phyloP scores from a whole-genome alignment of 1,140 invertebrate genomes.

The Bicyclus anynana region DNA sequence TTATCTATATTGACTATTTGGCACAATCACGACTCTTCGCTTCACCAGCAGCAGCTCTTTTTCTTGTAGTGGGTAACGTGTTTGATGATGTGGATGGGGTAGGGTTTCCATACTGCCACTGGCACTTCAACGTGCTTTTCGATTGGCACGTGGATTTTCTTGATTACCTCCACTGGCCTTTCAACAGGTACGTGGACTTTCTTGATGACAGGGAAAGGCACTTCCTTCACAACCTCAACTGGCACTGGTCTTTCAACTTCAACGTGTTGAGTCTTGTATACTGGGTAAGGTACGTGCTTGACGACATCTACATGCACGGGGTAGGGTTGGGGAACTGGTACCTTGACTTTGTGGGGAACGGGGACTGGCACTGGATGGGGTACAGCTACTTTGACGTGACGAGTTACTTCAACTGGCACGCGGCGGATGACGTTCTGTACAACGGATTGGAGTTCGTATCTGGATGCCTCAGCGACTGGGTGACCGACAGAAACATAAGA shows the following conservation, averaged over 20 bases:
- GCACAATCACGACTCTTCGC: conserved; percentile 45
- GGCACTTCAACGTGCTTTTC: conserved; percentile 68
- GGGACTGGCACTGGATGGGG: conserved; percentile 58
- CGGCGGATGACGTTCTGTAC: conserved; percentile 63
- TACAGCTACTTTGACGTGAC: conserved; percentile 61
- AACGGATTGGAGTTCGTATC: conserved; percentile 65
- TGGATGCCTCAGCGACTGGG: conserved; percentile 35
- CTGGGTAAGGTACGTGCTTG: conserved; percentile 65
- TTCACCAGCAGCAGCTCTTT: conserved; percentile 68
- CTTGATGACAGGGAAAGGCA: conserved; percentile 62
- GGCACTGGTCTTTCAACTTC: conserved; percentile 70
- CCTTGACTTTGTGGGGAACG: conserved; percentile 62
- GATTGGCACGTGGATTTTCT: conserved; percentile 64
- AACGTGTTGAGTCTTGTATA: conserved; percentile 64
- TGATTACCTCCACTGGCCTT: conserved; percentile 66
- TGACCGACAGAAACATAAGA: conserved; percentile 51
- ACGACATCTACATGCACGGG: conserved; percentile 68
- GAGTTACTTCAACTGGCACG: conserved; percentile 57
- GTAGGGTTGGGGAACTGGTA: conserved; percentile 71
- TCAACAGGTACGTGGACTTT: conserved; percentile 66
- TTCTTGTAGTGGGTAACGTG: conserved; percentile 71
- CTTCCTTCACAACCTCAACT: conserved; percentile 62
- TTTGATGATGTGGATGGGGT: conserved; percentile 68
- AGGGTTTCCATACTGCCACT: conserved; percentile 65
- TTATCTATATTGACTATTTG: conserved; percentile 30